Evolutionary conservation across 2,888 invertebrate genomes (phyloP), one percentile per base, ranked within the genome.

Genomic region (Phorcus lineatus): DNA sequence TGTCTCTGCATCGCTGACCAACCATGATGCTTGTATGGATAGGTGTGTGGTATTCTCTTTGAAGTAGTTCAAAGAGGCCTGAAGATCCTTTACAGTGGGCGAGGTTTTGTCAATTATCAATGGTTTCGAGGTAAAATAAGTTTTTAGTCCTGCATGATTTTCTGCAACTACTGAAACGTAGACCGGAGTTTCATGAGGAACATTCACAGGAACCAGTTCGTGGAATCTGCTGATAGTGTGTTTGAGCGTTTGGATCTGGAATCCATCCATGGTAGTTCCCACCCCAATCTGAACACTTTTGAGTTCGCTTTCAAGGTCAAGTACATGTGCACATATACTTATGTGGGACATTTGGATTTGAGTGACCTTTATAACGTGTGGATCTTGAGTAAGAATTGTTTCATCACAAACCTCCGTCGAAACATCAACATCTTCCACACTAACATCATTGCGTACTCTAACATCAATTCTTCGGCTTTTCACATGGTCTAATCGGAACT

Each of bases 131-230:
- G 17, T 22, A 52, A 55, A 77, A 13, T 2, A 7, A 6, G 77
- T 16, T 31, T 0, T 19, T 19, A 77, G 31, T 24, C 57, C 55
- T 13, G 77, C 77, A 19, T 17, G 6, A 17, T 77, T 77, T 28
- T 55, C 77, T 22, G 57, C 36, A 0, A 40, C n/a, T 11, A 57
- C 77, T 22, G 40, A 55, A 11, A 31, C 55, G 31, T 31, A 77
- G 19, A 77, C 31, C n/a, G 55, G 77, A 17, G 55, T 77, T 11
- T 55, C 77, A 52, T 77, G 77, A 7, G 77, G 77, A 11, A 22
- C 40, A 4, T 57, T 57, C 16, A 31, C 36, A 17, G 16, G 28
- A 9, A 54, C 36, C 22, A 77, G 2, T 13, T 57, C n/a, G 57
- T 77, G 77, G 31, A 24, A 17, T 0, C 47, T 19, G 19, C 9